Conservation (phyloP, 2,888 invertebrate species). For the Lomographa bimaculata region DNA sequence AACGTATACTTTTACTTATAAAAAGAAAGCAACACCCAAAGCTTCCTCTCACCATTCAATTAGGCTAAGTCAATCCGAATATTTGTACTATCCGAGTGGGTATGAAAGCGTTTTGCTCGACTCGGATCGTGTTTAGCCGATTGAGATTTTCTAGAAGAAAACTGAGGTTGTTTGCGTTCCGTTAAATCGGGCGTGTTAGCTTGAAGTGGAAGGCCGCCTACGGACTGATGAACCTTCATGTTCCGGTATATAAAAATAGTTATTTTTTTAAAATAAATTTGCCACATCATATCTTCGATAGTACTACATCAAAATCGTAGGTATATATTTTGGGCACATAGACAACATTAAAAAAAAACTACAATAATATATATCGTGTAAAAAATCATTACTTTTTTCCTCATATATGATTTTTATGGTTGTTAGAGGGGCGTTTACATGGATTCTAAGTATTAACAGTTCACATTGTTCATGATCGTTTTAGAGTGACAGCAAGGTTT, state of each 20-base stretch:
- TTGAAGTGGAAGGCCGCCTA: constrained; percentile 20
- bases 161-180: constrained; percentile 74
- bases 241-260: background rate
- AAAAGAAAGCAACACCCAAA: constrained; percentile 1
- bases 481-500: too few relatives aligned
- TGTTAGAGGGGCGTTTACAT: too few relatives aligned
- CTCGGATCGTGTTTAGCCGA: constrained; percentile 56
- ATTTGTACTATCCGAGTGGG: constrained; percentile 19
- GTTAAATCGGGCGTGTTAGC: constrained; percentile 68
- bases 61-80: constrained; percentile 15
- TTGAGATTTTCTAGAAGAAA: constrained; percentile 65
- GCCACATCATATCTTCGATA: too few relatives aligned
- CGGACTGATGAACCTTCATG: constrained; percentile 3
- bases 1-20: background rate
- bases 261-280: too few relatives aligned
- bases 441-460: too few relatives aligned
- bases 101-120: constrained; percentile 31
- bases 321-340: too few relatives aligned
- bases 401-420: too few relatives aligned
- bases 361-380: too few relatives aligned
- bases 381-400: too few relatives aligned
- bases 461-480: too few relatives aligned
- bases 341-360: too few relatives aligned
- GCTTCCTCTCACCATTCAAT: constrained; percentile 13
- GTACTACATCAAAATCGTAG: too few relatives aligned